phyloP scores from a whole-genome alignment of 2,888 invertebrate genomes.

The Sinopyrophorus schimmeli region DNA sequence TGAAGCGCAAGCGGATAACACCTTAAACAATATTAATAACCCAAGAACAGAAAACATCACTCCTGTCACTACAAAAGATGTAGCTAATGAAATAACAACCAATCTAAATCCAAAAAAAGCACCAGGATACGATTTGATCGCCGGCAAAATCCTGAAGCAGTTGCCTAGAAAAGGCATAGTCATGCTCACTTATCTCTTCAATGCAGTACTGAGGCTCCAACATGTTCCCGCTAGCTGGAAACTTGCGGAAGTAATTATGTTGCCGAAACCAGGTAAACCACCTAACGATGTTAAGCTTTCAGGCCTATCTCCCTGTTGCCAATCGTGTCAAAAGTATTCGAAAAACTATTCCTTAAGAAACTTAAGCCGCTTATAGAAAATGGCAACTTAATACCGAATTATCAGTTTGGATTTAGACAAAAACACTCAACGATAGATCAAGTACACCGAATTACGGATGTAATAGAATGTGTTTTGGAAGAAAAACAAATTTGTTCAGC shows the following conservation, averaged over 20 bases:
- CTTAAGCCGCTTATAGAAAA: constrained; percentile 24
- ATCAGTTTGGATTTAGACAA: constrained; percentile 33
- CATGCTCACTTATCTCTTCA: constrained; percentile 18
- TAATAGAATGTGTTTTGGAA: constrained; percentile 23
- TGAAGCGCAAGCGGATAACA: constrained; percentile 5
- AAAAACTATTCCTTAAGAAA: constrained; percentile 35
- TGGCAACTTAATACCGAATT: constrained; percentile 23
- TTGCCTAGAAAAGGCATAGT: constrained; percentile 22
- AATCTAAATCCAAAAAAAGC: constrained; percentile 23
- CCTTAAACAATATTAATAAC: constrained; percentile 15
- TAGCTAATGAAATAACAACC: constrained; percentile 30
- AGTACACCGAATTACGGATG: constrained; percentile 27
- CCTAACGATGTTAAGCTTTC: constrained; percentile 30
- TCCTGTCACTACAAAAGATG: constrained; percentile 20
- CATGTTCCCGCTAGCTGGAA: constrained; percentile 26
- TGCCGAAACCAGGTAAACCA: constrained; percentile 37
- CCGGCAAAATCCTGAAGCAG: constrained; percentile 33
- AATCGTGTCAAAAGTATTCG: constrained; percentile 37
- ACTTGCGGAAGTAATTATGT: constrained; percentile 37
- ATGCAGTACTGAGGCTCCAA: constrained; percentile 6
- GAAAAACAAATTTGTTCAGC: constrained; percentile 22
- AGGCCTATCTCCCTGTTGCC: constrained; percentile 38
- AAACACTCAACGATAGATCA: constrained; percentile 36
- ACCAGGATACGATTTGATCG: constrained; percentile 38
- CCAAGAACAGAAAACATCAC: constrained; percentile 18